Percentiles rank a stretch among this genome's conserved stretches.
Conservation (phyloP, 2,113 vertebrate genomes). For the Benitochromis conjunctus region DNA sequence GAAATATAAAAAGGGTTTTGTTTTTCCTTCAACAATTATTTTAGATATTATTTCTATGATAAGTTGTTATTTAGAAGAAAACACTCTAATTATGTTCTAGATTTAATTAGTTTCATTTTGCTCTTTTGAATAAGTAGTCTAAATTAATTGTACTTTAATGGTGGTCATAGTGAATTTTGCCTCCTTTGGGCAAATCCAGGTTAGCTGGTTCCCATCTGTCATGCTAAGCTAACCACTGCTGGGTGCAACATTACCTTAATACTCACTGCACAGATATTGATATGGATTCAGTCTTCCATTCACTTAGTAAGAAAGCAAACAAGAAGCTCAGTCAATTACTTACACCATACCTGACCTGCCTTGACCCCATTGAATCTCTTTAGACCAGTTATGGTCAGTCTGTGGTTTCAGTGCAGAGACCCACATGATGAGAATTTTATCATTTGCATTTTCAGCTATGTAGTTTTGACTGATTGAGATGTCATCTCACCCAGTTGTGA, state of each 20-base stretch:
- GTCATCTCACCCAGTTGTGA: not conserved
- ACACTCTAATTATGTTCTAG: not conserved
- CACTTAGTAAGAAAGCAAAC: not conserved
- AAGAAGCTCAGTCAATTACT: not conserved
- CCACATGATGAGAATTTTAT: not conserved
- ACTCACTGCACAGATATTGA: not conserved
- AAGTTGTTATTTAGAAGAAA: not conserved
- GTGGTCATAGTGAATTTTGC: not conserved
- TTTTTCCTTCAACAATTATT: not conserved
- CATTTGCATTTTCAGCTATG: not conserved
- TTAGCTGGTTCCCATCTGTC: not conserved
- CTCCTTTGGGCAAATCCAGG: not conserved
- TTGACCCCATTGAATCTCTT: rapidly evolving
- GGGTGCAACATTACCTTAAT: not conserved
- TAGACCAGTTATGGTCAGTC: not conserved
- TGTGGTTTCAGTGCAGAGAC: not conserved
- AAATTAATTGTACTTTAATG: not conserved
- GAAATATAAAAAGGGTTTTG: not conserved
- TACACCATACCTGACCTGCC: not conserved
- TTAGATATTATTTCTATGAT: not conserved
- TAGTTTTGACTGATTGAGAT: not conserved
- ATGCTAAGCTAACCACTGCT: not conserved
- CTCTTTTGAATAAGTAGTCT: not conserved
- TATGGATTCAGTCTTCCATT: not conserved
- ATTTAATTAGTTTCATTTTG: not conserved